Base-by-base conservation (phyloP, 2,888 invertebrate species). In the Pecten maximus region DNA sequence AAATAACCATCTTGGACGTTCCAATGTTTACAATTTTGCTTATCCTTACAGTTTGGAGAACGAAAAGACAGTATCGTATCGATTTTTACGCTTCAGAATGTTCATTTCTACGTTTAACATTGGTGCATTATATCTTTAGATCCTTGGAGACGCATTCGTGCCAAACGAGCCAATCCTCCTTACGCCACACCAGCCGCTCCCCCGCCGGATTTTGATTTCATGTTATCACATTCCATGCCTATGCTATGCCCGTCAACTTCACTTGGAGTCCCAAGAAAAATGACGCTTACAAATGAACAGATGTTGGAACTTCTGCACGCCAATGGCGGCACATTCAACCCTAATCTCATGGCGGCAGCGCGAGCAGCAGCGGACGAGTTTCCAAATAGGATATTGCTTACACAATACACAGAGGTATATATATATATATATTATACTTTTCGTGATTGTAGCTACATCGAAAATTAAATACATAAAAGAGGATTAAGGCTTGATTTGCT, bases 251-350 rank as follows among this genome's bases (percentile, higher is more conserved):
- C 74, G 28, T 74, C 74, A 15, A 74, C 35, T 8, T 74, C 74
- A 74, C 0, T 74, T 28, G 74, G 74, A 10, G 23, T 74, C 10
- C 35, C 74, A 74, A 74, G 74, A 15, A 74, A 74, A 74, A 74
- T 74, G 74, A 74, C 74, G 8, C 16, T 74, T 2, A 74, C 74
- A 74, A 23, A 74, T 23, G 35, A 28, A 35, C 74, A 74, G 16
- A 74, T 74, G 74, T 74, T 74, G 16, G 74, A 74, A 74, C 74
- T 74, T 35, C 35, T 74, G 35, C 74, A 74, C 35, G 74, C 74
- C 35, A 74, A 35, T 28, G 74, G 74, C 0, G 74, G 74, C 28
- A 35, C 74, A 6, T 74, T 74, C 74, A 74, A 74, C 35, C 74
- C 74, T 6, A 74, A 10, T 12, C 2, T 74, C 10, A 74, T 74